phyloP scores from a whole-genome alignment of 2,797 vertebrate genomes.

The Scolopax bukidnonensis region DNA sequence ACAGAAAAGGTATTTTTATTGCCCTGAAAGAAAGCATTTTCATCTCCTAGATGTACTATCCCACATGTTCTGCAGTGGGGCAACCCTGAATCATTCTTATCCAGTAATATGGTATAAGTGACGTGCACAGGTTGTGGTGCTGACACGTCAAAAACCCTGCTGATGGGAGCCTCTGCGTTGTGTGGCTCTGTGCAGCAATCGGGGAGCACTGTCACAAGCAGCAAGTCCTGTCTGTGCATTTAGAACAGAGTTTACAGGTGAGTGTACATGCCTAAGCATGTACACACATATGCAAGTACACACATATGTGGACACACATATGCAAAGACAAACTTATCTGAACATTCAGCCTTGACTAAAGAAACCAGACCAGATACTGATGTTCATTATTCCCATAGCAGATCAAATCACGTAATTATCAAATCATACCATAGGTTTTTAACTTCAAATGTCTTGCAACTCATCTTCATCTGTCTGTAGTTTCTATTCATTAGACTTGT shows the following conservation, averaged over 20 bases:
- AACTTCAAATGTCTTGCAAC: not conserved
- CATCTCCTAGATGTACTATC: no score
- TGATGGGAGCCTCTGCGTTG: not conserved
- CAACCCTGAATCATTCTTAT: rapidly evolving
- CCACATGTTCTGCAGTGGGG: not conserved
- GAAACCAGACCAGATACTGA: not conserved
- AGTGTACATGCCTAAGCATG: no score
- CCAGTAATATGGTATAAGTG: not conserved
- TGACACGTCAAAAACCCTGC: not conserved
- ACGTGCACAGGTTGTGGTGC: not conserved
- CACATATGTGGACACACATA: no score
- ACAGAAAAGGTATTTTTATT: not conserved
- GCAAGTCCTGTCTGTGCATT: not conserved
- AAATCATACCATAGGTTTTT: not conserved
- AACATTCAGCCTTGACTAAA: not conserved
- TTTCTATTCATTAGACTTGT: not conserved
- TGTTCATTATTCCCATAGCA: not conserved
- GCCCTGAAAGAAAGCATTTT: not conserved
- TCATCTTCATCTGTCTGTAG: not conserved
- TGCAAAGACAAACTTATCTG: not conserved
- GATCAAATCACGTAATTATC: not conserved
- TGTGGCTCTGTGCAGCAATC: no score
- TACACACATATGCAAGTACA: no score
- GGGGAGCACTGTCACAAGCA: not conserved
- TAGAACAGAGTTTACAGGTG: not conserved